A percentile compares a stretch with the other conserved stretches of the same genome.
Conservation (phyloP, 2,113 vertebrate genomes). For the Scartelaos histophorus region DNA sequence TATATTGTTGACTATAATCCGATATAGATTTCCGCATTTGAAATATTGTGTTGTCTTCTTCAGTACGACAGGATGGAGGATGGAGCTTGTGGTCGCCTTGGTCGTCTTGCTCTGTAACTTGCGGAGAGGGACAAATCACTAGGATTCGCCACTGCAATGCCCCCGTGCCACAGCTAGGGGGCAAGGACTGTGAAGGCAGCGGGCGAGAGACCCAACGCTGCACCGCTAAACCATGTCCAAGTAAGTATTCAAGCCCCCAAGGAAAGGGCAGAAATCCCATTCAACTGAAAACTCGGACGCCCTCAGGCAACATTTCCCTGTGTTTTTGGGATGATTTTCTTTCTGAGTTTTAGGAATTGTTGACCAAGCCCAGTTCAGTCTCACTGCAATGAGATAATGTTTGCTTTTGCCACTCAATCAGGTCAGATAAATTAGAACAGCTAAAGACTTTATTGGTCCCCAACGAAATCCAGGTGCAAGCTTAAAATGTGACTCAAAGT, state of each 20-base stretch:
- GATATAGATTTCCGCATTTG: conserved; percentile 12
- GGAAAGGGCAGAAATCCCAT: conserved; percentile 12
- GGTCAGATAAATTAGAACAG: neutral
- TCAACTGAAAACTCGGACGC: conserved; percentile 22
- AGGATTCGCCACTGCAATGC: conserved; percentile 96
- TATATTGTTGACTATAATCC: conserved; percentile 24
- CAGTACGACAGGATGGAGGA: conserved; percentile 92
- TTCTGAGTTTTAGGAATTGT: conserved; percentile 52
- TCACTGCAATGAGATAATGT: neutral
- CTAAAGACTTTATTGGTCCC: neutral
- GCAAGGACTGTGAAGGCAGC: conserved; percentile 86
- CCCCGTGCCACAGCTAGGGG: conserved; percentile 91
- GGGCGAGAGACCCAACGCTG: conserved; percentile 92
- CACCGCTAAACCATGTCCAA: conserved; percentile 85
- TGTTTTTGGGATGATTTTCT: conserved; percentile 46
- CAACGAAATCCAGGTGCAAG: neutral
- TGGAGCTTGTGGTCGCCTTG: conserved; percentile 99
- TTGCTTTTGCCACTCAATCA: neutral
- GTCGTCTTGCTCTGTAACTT: conserved; percentile 94
- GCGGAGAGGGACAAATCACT: conserved; percentile 90
- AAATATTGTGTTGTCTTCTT: conserved; percentile 27
- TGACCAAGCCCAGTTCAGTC: conserved; percentile 53
- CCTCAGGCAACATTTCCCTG: conserved; percentile 50
- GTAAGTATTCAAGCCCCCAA: conserved; percentile 68
- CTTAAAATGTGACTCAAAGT: neutral